Evolutionary conservation across 2,113 vertebrate species (phyloP), one percentile per base, ranked within the genome.

Genomic region (Sapajus apella): DNA sequence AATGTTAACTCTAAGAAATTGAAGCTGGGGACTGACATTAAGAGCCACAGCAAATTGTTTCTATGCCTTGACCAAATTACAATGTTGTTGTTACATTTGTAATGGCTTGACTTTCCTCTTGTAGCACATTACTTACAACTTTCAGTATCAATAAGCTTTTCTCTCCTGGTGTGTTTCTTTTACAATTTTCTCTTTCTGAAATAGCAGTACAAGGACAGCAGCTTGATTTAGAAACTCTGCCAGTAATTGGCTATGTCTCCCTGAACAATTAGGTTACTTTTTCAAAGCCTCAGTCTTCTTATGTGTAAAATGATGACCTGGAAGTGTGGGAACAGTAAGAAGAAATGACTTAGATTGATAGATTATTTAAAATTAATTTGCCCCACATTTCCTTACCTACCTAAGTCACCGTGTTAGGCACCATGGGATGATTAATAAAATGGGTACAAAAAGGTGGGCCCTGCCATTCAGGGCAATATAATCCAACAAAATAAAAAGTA

Each of bases 71-170:
- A 92, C 72, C 84, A 95, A 92, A 88, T 97, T 90, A 90, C 77
- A 79, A 17, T 95, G 92, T 64, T 96, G 94, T 87, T 91, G 68
- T 32, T 94, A 90, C 76, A 96, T 96, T 88, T 95, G 92, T 96
- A 96, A 97, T 82, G 92, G 92, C 76, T 95, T 95, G 76, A 66
- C 61, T 94, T 97, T 80, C 76, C 68, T 40, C 84, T 76, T 97
- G 90, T 82, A 96, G 85, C 82, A 50, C 64, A 87, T 88, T 93
- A 83, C 93, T 97, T 95, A 95, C 90, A 95, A 94, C 79, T 96
- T 96, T 97, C 84, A 96, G 72, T 92, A 96, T 86, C 96, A 96
- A 94, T 96, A 94, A 82, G 45, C 50, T 87, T 95, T 97, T 93
- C 73, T 98, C 79, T 97, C 30, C 90, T 87, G 64, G 66, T 64